A percentile compares a stretch with the other conserved stretches of the same genome.
Conservation (phyloP, 1,140 invertebrate genomes). For the Agraylea sexmaculata region DNA sequence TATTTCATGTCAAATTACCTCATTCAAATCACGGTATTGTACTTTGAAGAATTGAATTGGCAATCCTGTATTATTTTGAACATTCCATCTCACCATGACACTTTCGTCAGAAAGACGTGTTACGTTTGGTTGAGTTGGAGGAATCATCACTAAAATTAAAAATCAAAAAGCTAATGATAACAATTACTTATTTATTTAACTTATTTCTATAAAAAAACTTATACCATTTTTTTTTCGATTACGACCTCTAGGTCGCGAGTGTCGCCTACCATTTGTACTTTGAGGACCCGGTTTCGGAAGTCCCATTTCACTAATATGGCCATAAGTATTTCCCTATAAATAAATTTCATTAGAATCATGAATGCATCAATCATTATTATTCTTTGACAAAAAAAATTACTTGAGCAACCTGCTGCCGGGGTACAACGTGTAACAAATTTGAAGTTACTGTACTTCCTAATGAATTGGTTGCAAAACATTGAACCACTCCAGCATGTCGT, state of each 20-base stretch:
- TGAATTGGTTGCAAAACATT: slow-evolving; percentile 78
- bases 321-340: not conserved
- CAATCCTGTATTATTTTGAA: slow-evolving; percentile 66
- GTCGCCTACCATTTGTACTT: slow-evolving; percentile 1
- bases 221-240: slow-evolving; percentile 1
- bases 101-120: slow-evolving; percentile 77
- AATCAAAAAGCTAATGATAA: not conserved
- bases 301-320: not conserved
- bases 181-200: slow-evolving; percentile 7
- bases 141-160: slow-evolving; percentile 54
- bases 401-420: slow-evolving; percentile 56
- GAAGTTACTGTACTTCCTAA: slow-evolving; percentile 55
- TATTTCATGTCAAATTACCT: no score
- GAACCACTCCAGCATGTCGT: slow-evolving; percentile 74
- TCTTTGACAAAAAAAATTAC: slow-evolving; percentile 20
- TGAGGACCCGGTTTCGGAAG: not conserved
- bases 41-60: slow-evolving; percentile 85
- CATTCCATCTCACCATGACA: slow-evolving; percentile 84
- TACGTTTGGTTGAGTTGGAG: slow-evolving; percentile 74
- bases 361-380: not conserved
- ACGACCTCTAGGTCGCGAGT: slow-evolving; percentile 8
- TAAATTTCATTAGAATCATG: not conserved
- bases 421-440: slow-evolving; percentile 57
- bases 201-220: not conserved
- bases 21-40: slow-evolving; percentile 46